Evolutionary conservation across 2,797 vertebrate species (phyloP), one percentile per base, ranked within the genome.

Genomic region (Rhinatrema bivittatum): DNA sequence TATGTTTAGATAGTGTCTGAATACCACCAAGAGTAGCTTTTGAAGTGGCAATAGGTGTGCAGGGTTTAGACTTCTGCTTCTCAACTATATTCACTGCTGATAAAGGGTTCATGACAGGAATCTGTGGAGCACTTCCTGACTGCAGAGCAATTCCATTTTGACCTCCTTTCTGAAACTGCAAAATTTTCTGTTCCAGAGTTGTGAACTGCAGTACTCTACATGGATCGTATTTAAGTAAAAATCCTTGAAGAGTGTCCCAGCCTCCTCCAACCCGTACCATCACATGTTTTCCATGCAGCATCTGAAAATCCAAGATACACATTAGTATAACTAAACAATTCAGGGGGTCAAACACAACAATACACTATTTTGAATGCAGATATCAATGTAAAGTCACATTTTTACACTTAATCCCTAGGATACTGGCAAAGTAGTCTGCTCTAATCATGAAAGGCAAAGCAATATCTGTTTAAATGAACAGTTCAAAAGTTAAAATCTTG

Each of bases 201-300:
- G 94, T 95, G 74, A 99, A 97, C 73, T 98, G 93, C 46, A 99
- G 79, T 25, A 93, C 85, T 5, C 95, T 74, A 52, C 87, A 89
- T 0, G 96, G 96, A 68, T 99, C 96, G 6, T 97, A 93, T 42
- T 99, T 99, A 18, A 84, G 78, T 30, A 99, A 77, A 74, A 98
- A 98, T 7, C 95, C 93, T 32, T 93, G 89, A 43, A 99, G 91
- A 0, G 96, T 99, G 72, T 99, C 96, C 96, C 96, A 99, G 44
- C 96, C 96, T 24, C 96, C 96, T 5, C 96, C 96, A 2, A 99
- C 96, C 5, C 95, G 94, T 18, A 99, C 96, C 96, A 99, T 99
- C 67, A 99, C 94, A 0, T 99, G 96, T 64, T 99, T 99, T 20
- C 91, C 94, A 11, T 97, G 96, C 6, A 99, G 85, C 96, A 99